Conservation (phyloP, 2,888 invertebrate genomes). For the Agrotis exclamationis region DNA sequence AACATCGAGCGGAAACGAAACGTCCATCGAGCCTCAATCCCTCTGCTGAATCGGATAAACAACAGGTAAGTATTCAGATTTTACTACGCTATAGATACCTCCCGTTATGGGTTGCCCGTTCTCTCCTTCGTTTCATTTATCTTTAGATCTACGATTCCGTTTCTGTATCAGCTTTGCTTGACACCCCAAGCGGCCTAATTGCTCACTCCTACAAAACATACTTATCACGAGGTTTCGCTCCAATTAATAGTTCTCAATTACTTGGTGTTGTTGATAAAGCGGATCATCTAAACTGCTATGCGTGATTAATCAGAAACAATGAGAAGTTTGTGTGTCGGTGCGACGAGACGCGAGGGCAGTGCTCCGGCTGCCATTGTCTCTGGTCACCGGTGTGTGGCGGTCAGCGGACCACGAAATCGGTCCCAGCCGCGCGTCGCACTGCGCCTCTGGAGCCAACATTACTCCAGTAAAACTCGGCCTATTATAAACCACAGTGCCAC, state of each 20-base stretch:
- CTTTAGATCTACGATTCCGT: constrained; percentile 57
- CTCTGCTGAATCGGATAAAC: constrained; percentile 55
- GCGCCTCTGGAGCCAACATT: constrained; percentile 57
- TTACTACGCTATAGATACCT: constrained; percentile 57
- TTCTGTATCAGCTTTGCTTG: constrained; percentile 50
- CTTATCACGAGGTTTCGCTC: constrained; percentile 62
- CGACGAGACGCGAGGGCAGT: constrained; percentile 80
- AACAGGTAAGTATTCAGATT: constrained; percentile 65
- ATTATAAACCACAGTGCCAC: constrained; percentile 36
- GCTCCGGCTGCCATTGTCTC: constrained; percentile 85
- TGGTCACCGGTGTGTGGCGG: constrained; percentile 86
- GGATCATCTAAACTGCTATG: constrained; percentile 69
- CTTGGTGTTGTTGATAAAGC: constrained; percentile 66
- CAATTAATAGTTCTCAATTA: constrained; percentile 62
- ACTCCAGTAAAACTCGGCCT: constrained; percentile 47
- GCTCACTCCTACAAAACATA: constrained; percentile 55
- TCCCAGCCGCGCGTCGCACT: constrained; percentile 77
- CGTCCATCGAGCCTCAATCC: constrained; percentile 59
- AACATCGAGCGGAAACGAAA: constrained; percentile 55
- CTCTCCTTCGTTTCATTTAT: constrained; percentile 52
- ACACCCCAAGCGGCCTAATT: constrained; percentile 52
- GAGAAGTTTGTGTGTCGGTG: constrained; percentile 73
- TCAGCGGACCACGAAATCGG: constrained; percentile 89
- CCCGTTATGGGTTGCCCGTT: constrained; percentile 48
- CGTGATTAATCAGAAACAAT: constrained; percentile 85